Conservation (phyloP, 2,113 vertebrate species). For the Trematomus loennbergii region DNA sequence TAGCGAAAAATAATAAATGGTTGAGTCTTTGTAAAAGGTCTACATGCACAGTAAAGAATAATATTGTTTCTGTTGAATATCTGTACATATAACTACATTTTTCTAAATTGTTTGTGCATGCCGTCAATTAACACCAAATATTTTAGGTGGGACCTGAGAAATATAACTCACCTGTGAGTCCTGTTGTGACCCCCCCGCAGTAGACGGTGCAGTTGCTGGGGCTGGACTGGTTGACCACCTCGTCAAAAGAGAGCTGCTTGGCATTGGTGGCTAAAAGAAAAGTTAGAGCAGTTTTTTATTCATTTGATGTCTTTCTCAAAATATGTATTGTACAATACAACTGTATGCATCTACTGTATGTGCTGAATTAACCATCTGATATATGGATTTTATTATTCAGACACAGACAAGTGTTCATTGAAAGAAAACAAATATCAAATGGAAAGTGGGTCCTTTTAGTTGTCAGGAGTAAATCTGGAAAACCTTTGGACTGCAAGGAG, state of each 20-base stretch:
- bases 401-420: background rate
- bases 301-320: background rate
- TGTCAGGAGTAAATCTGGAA: background rate
- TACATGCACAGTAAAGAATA: too few relatives aligned
- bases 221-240: conserved; percentile 97
- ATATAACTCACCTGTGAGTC: conserved; percentile 86
- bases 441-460: background rate
- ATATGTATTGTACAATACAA: background rate
- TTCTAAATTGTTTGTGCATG: too few relatives aligned
- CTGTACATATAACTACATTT: too few relatives aligned
- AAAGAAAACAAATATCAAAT: background rate
- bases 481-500: background rate
- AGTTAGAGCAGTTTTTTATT: background rate
- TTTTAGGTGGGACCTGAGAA: too few relatives aligned
- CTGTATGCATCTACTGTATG: too few relatives aligned
- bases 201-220: conserved; percentile 96
- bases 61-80: too few relatives aligned
- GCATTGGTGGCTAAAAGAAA: conserved; percentile 76
- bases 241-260: conserved; percentile 96
- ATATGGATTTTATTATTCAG: background rate
- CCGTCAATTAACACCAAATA: too few relatives aligned
- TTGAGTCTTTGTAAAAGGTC: too few relatives aligned
- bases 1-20: too few relatives aligned
- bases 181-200: conserved; percentile 94
- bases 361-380: background rate